Percentiles rank a stretch among this genome's conserved stretches.
phyloP scores from a whole-genome alignment of 2,888 invertebrate species.

The Ornithoptera alexandrae region DNA sequence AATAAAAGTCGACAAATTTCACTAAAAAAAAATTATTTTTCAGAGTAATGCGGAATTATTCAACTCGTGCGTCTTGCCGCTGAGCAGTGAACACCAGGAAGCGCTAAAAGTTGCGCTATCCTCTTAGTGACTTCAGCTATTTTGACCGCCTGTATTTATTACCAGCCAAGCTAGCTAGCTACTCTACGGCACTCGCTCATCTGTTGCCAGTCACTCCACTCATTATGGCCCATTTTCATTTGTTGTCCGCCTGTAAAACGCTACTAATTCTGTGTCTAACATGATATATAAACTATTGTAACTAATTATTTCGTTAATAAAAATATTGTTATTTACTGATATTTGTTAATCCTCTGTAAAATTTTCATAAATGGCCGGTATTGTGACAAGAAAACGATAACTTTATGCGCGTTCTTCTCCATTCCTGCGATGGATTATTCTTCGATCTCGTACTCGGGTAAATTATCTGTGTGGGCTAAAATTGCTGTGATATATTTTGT shows the following conservation, averaged over 20 bases:
- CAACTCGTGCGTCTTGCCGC: constrained; percentile 87
- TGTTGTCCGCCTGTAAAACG: constrained; percentile 43
- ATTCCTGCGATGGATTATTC: constrained; percentile 44
- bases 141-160: constrained; percentile 41
- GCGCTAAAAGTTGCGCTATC: constrained; percentile 88
- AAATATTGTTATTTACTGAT: constrained; percentile 30
- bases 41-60: constrained; percentile 89
- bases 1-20: background rate
- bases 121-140: constrained; percentile 47
- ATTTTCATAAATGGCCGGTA: constrained; percentile 12
- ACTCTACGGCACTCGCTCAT: constrained; percentile 40
- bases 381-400: constrained; percentile 14
- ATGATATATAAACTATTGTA: constrained; percentile 13
- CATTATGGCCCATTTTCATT: constrained; percentile 31
- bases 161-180: constrained; percentile 33
- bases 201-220: constrained; percentile 42
- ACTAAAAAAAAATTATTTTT: constrained; percentile 39
- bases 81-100: constrained; percentile 90
- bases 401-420: constrained; percentile 27
- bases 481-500: constrained; percentile 79
- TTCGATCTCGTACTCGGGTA: constrained; percentile 42
- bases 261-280: constrained; percentile 27
- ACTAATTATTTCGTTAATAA: constrained; percentile 30
- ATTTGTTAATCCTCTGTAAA: constrained; percentile 31
- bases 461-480: constrained; percentile 63